Evolutionary conservation across 2,888 invertebrate genomes (phyloP).

Genomic region (Gymnoscelis rufifasciata): DNA sequence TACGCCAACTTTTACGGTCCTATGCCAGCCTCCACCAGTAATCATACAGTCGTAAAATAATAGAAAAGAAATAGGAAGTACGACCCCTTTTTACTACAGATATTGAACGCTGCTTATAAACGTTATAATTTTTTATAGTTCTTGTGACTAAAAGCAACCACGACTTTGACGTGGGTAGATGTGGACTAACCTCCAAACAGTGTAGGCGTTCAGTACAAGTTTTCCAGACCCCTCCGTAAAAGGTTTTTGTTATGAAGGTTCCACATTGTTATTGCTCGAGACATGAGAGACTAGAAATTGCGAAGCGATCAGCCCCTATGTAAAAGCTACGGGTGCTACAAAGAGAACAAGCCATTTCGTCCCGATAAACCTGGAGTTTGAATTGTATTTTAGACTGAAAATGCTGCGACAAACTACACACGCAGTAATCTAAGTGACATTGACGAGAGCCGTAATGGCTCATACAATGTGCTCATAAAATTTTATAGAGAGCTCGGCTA

Average conservation of each 20-base stretch:
- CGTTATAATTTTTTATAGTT: no score
- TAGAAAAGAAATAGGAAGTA: no score
- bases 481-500: slow-evolving; percentile 62
- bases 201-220: no score
- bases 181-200: no score
- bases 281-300: slow-evolving; percentile 7
- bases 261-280: slow-evolving; percentile 1
- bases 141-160: no score
- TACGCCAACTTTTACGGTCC: no score
- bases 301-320: slow-evolving; percentile 4
- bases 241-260: not conserved
- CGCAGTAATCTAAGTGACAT: slow-evolving; percentile 63
- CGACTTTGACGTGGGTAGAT: no score
- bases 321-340: slow-evolving; percentile 7
- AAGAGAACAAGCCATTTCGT: slow-evolving; percentile 7
- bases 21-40: no score
- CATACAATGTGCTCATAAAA: slow-evolving; percentile 69
- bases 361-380: slow-evolving; percentile 6
- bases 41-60: no score
- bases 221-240: not conserved
- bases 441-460: slow-evolving; percentile 65
- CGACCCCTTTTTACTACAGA: no score
- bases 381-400: slow-evolving; percentile 29
- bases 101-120: no score
- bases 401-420: slow-evolving; percentile 53